A percentile compares a stretch with the other conserved stretches of the same genome.
Conservation (phyloP, 35 echinoderm and acorn worm genomes). For the Apostichopus japonicus region DNA sequence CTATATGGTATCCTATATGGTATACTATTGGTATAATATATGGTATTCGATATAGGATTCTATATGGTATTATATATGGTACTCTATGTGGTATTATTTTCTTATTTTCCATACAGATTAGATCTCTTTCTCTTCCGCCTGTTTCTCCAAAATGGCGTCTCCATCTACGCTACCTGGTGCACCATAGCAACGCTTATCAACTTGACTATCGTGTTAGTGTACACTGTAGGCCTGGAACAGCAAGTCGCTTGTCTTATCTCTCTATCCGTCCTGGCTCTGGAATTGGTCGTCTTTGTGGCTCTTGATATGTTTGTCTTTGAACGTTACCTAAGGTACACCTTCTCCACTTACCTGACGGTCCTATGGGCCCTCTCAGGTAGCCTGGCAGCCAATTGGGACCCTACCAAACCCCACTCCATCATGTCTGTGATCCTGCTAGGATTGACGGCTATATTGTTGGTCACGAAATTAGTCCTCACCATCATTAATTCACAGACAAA, state of each 20-base stretch:
- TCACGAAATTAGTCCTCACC: slow-evolving; percentile 61
- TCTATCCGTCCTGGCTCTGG: slow-evolving; percentile 60
- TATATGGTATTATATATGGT: no score
- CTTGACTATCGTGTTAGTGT: slow-evolving; percentile 70
- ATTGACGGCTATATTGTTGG: slow-evolving; percentile 48
- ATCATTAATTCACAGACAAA: background rate
- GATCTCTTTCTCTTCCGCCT: slow-evolving; percentile 68
- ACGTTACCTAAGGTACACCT: slow-evolving; percentile 81
- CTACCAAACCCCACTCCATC: slow-evolving; percentile 57
- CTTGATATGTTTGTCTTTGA: slow-evolving; percentile 76
- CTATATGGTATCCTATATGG: no score
- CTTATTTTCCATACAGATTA: slow-evolving; percentile 35
- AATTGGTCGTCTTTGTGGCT: slow-evolving; percentile 71
- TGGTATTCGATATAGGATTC: no score
- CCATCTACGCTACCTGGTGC: slow-evolving; percentile 83
- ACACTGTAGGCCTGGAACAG: slow-evolving; percentile 52
- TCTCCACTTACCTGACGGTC: slow-evolving; percentile 72
- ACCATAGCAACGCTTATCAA: slow-evolving; percentile 88
- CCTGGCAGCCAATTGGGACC: slow-evolving; percentile 68
- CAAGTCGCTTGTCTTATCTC: slow-evolving; percentile 53
- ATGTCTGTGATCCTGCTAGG: slow-evolving; percentile 52
- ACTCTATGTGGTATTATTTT: background rate
- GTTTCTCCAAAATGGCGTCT: slow-evolving; percentile 84
- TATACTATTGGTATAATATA: no score
- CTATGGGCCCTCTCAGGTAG: slow-evolving; percentile 75